These are phyloP conservation scores for Oostethus manadensis DNA, from an alignment of 2,113 vertebrate genomes.

Conservation along the genomic window DNA sequence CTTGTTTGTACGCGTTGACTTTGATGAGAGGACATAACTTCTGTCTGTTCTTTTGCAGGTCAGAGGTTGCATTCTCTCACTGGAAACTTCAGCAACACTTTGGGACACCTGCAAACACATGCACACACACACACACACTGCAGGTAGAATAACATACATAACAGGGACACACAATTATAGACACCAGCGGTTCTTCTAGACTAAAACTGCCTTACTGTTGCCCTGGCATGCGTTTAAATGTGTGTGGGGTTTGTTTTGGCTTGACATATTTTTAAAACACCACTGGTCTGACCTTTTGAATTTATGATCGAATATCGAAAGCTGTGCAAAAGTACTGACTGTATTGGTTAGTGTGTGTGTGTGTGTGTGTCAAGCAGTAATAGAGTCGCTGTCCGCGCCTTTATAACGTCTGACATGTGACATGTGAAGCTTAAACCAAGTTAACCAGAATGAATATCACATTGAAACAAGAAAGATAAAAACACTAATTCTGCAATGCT, in stretches of 20 bases:
- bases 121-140: conserved; percentile 12
- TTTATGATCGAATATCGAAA: too few species aligned
- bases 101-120: conserved; percentile 13
- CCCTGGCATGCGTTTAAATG: too few species aligned
- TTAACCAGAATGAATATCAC: background rate
- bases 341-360: background rate
- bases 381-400: background rate
- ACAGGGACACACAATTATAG: background rate
- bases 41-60: conserved; percentile 17
- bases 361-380: background rate
- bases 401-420: background rate
- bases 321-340: too few species aligned
- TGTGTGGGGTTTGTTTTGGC: too few species aligned
- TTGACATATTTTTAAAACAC: too few species aligned
- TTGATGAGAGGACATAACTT: too few species aligned
- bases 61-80: conserved; percentile 50
- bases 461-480: background rate
- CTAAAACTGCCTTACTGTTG: too few species aligned
- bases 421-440: background rate
- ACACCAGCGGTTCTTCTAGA: background rate
- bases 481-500: too few species aligned
- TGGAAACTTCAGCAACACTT: conserved; percentile 42
- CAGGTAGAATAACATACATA: background rate
- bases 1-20: conserved; percentile 1
- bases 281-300: too few species aligned